A percentile compares a stretch with the other conserved stretches of the same genome.
Evolutionary conservation across 2,797 vertebrate genomes (phyloP).

Genomic region (Buphagus erythrorhynchus): DNA sequence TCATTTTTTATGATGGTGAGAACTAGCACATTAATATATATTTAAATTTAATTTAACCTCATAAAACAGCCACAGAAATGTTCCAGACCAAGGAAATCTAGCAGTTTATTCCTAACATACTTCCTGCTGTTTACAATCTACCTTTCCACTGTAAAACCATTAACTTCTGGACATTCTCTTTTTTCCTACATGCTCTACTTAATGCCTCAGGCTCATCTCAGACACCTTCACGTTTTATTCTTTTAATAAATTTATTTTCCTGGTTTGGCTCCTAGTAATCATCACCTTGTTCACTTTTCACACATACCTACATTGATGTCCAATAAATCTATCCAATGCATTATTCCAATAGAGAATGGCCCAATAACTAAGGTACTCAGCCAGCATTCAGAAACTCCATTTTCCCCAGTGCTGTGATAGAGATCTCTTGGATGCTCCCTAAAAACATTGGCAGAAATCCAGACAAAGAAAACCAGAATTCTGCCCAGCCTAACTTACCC

Average conservation of each 20-base stretch:
- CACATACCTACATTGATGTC: background rate
- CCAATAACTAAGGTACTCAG: background rate
- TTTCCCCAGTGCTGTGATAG: background rate
- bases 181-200: background rate
- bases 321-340: background rate
- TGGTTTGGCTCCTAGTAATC: background rate
- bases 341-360: background rate
- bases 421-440: background rate
- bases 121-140: background rate
- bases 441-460: background rate
- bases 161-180: background rate
- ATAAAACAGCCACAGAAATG: background rate
- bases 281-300: background rate
- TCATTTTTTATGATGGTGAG: background rate
- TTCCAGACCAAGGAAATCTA: background rate
- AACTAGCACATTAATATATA: background rate
- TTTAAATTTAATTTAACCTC: background rate
- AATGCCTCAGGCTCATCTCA: background rate
- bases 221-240: background rate
- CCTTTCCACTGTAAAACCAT: background rate
- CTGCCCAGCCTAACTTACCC: background rate
- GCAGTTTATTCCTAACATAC: background rate
- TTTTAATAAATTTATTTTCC: background rate
- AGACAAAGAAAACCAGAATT: background rate
- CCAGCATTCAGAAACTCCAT: background rate